Evolutionary conservation across 2,113 vertebrate genomes (phyloP).

Genomic region (Colinus virginianus): DNA sequence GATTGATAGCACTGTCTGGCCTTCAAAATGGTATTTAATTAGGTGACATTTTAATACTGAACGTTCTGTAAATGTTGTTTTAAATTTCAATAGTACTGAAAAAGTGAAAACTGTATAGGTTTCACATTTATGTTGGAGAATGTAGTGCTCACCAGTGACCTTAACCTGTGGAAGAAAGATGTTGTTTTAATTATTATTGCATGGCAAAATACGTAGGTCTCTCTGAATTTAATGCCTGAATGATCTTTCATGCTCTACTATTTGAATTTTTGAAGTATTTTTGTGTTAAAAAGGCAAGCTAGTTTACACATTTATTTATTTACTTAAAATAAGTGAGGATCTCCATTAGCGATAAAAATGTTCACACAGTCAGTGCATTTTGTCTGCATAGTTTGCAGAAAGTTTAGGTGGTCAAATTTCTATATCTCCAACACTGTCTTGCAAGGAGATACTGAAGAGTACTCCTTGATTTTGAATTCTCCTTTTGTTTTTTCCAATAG

Average conservation of each 20-base stretch:
- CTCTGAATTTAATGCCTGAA: too few species aligned
- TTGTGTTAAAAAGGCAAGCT: not conserved
- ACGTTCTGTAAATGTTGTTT: not conserved
- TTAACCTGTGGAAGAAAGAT: too few species aligned
- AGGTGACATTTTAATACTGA: not conserved
- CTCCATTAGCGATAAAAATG: not conserved
- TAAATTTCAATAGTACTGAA: not conserved
- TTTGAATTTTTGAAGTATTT: not conserved
- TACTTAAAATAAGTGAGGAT: not conserved
- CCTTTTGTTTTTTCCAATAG: not conserved
- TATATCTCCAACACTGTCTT: not conserved
- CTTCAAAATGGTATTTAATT: not conserved
- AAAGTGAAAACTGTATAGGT: not conserved
- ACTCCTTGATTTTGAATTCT: not conserved
- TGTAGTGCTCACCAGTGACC: too few species aligned
- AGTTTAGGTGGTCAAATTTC: not conserved
- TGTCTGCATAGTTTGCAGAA: not conserved
- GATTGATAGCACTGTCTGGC: not conserved
- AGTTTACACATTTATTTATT: not conserved
- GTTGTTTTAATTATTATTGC: too few species aligned
- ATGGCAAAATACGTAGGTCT: too few species aligned
- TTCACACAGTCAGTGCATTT: not conserved
- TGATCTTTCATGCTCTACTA: rapidly evolving
- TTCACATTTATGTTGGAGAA: not conserved
- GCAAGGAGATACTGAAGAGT: not conserved